phyloP scores from a whole-genome alignment of 2,888 invertebrate genomes.

The Ptilodon capucinus region DNA sequence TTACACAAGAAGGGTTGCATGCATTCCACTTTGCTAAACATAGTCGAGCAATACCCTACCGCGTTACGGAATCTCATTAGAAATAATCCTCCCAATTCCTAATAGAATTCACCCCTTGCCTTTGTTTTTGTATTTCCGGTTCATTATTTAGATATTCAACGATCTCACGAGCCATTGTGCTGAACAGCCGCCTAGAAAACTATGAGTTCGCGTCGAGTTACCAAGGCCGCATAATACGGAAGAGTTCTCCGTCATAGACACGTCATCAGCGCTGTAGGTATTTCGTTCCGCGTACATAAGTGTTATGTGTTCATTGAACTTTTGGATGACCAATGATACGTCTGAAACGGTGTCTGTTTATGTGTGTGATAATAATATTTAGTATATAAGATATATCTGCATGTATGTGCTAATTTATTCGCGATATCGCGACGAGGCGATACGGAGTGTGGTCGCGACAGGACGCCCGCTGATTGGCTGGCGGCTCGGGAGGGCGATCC shows the following conservation, averaged over 20 bases:
- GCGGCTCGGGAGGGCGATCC: conserved; percentile 75
- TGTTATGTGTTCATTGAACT: conserved; percentile 35
- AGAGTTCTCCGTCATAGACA: conserved; percentile 42
- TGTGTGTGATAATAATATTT: conserved; percentile 26
- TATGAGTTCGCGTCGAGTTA: conserved; percentile 55
- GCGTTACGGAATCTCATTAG: conserved; percentile 54
- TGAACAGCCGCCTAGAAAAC: conserved; percentile 45
- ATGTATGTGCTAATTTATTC: conserved; percentile 68
- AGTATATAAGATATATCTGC: conserved; percentile 28
- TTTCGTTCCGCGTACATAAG: conserved; percentile 16
- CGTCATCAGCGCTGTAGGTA: conserved; percentile 34
- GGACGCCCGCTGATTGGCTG: conserved; percentile 67
- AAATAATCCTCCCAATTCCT: conserved; percentile 68
- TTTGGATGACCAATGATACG: conserved; percentile 34
- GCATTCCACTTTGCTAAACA: conserved; percentile 69
- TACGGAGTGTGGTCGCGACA: conserved; percentile 51
- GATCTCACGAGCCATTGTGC: conserved; percentile 53
- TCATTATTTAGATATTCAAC: conserved; percentile 51
- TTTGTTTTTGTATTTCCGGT: conserved; percentile 73
- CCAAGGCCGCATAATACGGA: conserved; percentile 65
- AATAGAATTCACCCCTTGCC: conserved; percentile 62
- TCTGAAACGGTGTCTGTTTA: conserved; percentile 8
- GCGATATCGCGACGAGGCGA: conserved; percentile 59
- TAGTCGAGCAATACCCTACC: conserved; percentile 49
- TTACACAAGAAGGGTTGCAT: conserved; percentile 74